Percentiles rank a stretch among this genome's conserved stretches.
Evolutionary conservation across 2,113 vertebrate genomes (phyloP).

Genomic region (Tauraco erythrolophus): DNA sequence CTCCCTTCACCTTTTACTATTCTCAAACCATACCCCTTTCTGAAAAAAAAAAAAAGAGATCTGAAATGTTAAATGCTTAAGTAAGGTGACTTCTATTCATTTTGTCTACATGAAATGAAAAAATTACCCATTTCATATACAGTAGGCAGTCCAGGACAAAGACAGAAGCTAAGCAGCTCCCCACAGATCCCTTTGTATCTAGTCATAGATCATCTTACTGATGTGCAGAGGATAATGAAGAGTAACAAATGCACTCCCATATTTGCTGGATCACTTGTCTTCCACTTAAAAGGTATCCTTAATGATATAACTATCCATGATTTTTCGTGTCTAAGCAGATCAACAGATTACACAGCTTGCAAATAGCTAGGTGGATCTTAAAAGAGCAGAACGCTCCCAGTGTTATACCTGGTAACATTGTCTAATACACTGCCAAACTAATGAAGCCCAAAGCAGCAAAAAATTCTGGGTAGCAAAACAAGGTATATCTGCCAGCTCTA

Average conservation of each 20-base stretch:
- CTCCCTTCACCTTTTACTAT: neutral
- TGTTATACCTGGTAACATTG: neutral
- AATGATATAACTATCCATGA: neutral
- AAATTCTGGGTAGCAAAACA: neutral
- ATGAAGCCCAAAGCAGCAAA: neutral
- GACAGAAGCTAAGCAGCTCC: neutral
- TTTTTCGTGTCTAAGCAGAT: neutral
- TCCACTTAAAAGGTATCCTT: neutral
- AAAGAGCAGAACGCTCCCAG: neutral
- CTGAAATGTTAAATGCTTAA: neutral
- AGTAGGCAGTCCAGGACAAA: neutral
- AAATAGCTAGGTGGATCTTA: neutral
- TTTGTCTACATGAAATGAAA: neutral
- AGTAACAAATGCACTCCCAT: neutral
- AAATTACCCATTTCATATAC: neutral
- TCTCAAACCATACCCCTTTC: neutral
- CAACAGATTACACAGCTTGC: neutral
- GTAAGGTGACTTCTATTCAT: neutral
- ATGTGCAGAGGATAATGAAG: neutral
- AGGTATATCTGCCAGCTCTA: neutral
- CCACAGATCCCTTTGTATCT: neutral
- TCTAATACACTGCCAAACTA: neutral
- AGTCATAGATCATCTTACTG: neutral
- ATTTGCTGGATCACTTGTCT: neutral
- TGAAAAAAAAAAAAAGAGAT: neutral